Base-by-base conservation (phyloP, 2,113 vertebrate genomes). In the Hassar affinis region DNA sequence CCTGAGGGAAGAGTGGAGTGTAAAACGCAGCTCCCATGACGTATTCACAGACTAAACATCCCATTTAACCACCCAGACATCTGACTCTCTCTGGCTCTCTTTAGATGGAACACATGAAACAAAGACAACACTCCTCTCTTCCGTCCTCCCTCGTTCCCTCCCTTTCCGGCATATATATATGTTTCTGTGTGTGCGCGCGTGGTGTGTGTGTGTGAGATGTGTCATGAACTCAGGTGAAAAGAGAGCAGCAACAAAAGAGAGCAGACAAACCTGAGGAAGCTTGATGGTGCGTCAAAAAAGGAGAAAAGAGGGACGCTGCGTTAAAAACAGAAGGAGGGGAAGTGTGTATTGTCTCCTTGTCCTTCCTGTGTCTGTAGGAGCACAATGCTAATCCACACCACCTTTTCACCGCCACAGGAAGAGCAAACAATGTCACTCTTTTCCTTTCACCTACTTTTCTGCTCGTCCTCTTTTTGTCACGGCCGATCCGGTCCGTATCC, bases 191-290 rank as follows among this genome's bases (percentile, higher is more conserved):
- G 38, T 42, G 38, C 6, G 38, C 6, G 38, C 6, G 91, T 90
- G 90, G 90, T 91, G 52, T 85, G 61, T 83, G 51, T 90, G 89
- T 86, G 88, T 78, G 74, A 87, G 87, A 76, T 89, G 90, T 90
- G 87, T 92, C 88, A 71, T 88, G 88, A 88, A 88, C 90, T 88
- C 92, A 94, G 92, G 94, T 94, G 93, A 94, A 94, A 93, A 92
- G 91, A 91, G 90, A 90, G 90, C 14, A 82, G 88, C 92, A 89
- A 93, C 91, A 94, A 94, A 93, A 90, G 91, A 83, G 85, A 88
- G 84, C 89, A 89, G 91, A 93, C 91, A 89, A 90, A 91, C 91
- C 93, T 91, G 92, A 94, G 94, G 93, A 93, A 94, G 92, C 93
- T 90, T 91, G 92, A 90, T 85, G 80, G 87, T 82, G 80, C 51